phyloP scores from a whole-genome alignment of 2,113 vertebrate genomes.

The Athene cunicularia region DNA sequence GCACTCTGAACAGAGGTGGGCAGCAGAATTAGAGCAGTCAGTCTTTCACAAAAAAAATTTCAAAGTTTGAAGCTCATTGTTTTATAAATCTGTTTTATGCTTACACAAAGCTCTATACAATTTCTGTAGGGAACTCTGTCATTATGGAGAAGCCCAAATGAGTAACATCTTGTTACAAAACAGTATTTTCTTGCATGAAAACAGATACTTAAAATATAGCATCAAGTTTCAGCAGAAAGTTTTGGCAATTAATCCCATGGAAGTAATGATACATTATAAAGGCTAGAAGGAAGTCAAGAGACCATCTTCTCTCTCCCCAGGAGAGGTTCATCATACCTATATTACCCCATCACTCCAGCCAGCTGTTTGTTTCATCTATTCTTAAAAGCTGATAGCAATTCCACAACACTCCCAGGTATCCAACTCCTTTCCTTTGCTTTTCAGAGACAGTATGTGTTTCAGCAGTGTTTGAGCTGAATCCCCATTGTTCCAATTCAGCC shows the following conservation, averaged over 20 bases:
- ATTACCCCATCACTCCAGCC: neutral
- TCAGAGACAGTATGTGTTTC: neutral
- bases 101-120: neutral
- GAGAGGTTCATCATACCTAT: neutral
- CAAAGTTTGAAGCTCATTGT: neutral
- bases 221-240: neutral
- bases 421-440: neutral
- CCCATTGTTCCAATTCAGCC: neutral
- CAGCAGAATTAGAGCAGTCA: neutral
- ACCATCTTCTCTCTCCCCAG: neutral
- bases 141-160: neutral
- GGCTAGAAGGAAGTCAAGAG: neutral
- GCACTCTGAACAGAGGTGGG: rapidly evolving
- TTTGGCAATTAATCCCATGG: neutral
- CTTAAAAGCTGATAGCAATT: neutral
- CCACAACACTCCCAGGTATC: neutral
- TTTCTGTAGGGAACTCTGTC: neutral
- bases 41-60: neutral
- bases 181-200: neutral
- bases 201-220: neutral
- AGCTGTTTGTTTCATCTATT: neutral
- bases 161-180: neutral
- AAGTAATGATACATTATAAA: neutral
- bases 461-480: neutral
- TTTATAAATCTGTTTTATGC: neutral